phyloP scores from a whole-genome alignment of 2,797 vertebrate species.

The Sarcophilus harrisii region DNA sequence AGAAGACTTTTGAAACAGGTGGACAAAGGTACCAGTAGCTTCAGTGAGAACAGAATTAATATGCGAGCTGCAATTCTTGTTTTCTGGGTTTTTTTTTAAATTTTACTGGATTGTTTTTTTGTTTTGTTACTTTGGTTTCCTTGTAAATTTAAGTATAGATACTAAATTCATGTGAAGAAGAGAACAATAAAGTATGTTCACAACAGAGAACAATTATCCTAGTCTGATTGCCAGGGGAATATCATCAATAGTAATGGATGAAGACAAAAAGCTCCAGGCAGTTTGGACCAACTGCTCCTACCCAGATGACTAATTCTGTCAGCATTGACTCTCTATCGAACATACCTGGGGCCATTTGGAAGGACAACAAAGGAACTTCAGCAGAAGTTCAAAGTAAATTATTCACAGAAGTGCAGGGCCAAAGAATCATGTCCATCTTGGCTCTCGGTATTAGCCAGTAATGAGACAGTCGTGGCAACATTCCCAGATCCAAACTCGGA shows the following conservation, averaged over 20 bases:
- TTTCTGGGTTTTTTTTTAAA: not conserved
- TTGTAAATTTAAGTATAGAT: not conserved
- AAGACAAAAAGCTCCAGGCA: constrained; percentile 28
- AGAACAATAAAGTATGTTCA: constrained; percentile 10
- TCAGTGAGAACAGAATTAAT: not conserved
- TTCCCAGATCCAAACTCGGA: not conserved
- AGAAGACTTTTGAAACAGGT: not conserved
- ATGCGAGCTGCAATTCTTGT: not conserved
- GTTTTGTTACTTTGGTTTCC: not conserved
- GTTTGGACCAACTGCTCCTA: not conserved
- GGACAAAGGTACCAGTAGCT: not conserved
- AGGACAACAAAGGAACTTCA: not conserved
- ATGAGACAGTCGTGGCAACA: not conserved
- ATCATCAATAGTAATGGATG: not conserved
- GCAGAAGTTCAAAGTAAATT: not conserved
- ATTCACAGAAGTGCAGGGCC: not conserved
- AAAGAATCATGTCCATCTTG: not conserved
- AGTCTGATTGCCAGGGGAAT: not conserved
- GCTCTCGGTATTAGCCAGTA: not conserved
- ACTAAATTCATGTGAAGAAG: not conserved
- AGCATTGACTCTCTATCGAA: not conserved
- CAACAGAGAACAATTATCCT: not conserved
- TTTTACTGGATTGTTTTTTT: not conserved
- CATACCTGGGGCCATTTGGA: not conserved
- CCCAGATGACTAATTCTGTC: not conserved